Base-by-base conservation (phyloP, 2,113 vertebrate genomes). In the Sinosuthora webbiana region DNA sequence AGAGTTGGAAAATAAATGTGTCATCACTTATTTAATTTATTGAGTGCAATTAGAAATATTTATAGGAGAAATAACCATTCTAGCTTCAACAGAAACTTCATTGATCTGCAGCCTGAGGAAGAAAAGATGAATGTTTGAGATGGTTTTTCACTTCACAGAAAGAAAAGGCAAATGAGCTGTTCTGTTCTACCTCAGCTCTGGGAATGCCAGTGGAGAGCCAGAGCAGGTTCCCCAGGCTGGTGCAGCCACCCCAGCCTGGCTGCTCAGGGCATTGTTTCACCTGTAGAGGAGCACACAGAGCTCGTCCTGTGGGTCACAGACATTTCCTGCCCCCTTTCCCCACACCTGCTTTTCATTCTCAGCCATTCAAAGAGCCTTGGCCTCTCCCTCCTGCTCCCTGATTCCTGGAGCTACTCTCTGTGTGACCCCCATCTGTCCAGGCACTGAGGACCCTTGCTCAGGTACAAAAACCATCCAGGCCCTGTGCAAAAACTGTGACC, bases 1-100 rank as follows among this genome's bases (percentile, higher is more conserved):
- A 47, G 74, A 93, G 49, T 4, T 68, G 78, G 74, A 82, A 96
- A 93, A 93, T 87, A 78, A 85, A 90, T 41, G 62, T 79, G 74
- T 82, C 87, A 71, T 78, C 81, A 60, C 74, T 82, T 62, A 69
- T 9, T 94, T 78, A 94, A 93, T 89, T 75, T 33, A 78, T 10
- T 33, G 62, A 63, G 47, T 41, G 44, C 89, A 78, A 89, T 87
- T 84, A 89, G 70, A 92, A 68, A n/a, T 55, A 59, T 52, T 90
- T 92, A 28, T 22, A 67, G 22, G 22, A n/a, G 42, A 86, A 89
- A 93, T 22, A 86, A 71, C 15, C 55, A 27, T 73, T 44, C 33
- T 45, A 87, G 39, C 31, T 73, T 73, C 27, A 42, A 65, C 5
- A 86, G 67, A 69, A 88, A 7, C 14, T 25, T 52, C 55, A 59